Evolutionary conservation across 2,888 invertebrate species (phyloP).

Genomic region (Scaptodrosophila latifasciaeformis): DNA sequence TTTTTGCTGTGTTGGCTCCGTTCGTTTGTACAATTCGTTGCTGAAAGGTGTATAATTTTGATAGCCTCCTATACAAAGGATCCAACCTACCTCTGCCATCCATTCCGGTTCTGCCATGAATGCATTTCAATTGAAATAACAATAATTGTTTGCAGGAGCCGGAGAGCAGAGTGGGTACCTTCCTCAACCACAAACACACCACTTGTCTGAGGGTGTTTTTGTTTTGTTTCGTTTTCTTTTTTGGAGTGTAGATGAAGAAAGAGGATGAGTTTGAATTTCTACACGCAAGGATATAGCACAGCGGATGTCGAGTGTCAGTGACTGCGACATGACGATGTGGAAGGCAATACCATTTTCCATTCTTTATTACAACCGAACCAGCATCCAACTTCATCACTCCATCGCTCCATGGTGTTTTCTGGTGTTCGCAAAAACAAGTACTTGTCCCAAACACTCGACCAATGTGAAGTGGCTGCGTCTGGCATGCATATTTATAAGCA

Average conservation of each 20-base stretch:
- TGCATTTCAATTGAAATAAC: slow-evolving; percentile 57
- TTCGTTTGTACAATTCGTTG: slow-evolving; percentile 16
- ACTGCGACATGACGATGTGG: slow-evolving; percentile 21
- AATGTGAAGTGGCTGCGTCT: background rate
- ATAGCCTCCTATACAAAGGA: slow-evolving; percentile 43
- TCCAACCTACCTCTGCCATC: background rate
- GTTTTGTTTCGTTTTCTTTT: slow-evolving; percentile 20
- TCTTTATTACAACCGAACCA: background rate
- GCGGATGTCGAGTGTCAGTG: slow-evolving; percentile 38
- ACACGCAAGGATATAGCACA: slow-evolving; percentile 17
- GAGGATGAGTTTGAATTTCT: background rate
- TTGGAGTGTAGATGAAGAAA: too few relatives aligned
- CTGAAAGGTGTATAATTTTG: slow-evolving; percentile 61
- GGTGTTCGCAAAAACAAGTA: too few relatives aligned
- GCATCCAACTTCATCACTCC: background rate
- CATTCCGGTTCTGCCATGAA: background rate
- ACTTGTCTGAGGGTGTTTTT: slow-evolving; percentile 6
- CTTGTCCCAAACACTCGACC: background rate
- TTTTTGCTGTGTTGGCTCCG: background rate
- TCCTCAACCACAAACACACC: background rate
- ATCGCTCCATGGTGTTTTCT: too few relatives aligned
- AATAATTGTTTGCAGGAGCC: slow-evolving; percentile 52
- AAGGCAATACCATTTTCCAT: background rate
- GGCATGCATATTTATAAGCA: slow-evolving; percentile 18
- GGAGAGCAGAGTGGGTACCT: slow-evolving; percentile 10